A percentile compares a stretch with the other conserved stretches of the same genome.
Conservation (phyloP, 2,888 invertebrate species). For the Drosophila lacicola region DNA sequence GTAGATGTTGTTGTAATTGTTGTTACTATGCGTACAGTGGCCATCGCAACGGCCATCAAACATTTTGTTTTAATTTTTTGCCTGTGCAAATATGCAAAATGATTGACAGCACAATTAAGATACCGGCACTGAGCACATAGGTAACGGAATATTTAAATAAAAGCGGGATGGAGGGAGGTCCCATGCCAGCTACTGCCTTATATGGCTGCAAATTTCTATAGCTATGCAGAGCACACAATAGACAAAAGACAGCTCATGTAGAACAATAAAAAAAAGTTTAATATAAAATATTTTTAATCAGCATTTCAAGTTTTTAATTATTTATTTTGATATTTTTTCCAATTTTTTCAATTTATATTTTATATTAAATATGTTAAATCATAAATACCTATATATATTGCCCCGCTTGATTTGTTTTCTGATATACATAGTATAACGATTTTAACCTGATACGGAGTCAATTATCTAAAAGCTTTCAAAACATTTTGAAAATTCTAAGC, state of each 20-base stretch:
- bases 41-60: conserved; percentile 56
- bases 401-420: too few relatives aligned
- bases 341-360: too few relatives aligned
- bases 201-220: conserved; percentile 51
- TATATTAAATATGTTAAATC: too few relatives aligned
- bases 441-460: too few relatives aligned
- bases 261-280: neutral
- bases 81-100: conserved; percentile 77
- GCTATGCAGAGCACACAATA: conserved; percentile 50
- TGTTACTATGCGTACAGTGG: conserved; percentile 42
- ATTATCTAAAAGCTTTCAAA: too few relatives aligned
- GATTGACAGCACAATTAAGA: conserved; percentile 80
- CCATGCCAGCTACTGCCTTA: conserved; percentile 58
- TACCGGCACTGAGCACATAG: conserved; percentile 42
- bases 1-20: conserved; percentile 2
- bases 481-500: too few relatives aligned
- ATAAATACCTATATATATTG: too few relatives aligned
- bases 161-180: conserved; percentile 7
- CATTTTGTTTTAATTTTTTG: conserved; percentile 42
- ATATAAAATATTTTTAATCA: neutral
- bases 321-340: too few relatives aligned
- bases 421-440: too few relatives aligned
- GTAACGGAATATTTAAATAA: conserved; percentile 26
- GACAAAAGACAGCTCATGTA: conserved; percentile 18
- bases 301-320: too few relatives aligned